A percentile compares a stretch with the other conserved stretches of the same genome.
Evolutionary conservation across 2,797 vertebrate species (phyloP).

Genomic region (Sciaenops ocellatus): DNA sequence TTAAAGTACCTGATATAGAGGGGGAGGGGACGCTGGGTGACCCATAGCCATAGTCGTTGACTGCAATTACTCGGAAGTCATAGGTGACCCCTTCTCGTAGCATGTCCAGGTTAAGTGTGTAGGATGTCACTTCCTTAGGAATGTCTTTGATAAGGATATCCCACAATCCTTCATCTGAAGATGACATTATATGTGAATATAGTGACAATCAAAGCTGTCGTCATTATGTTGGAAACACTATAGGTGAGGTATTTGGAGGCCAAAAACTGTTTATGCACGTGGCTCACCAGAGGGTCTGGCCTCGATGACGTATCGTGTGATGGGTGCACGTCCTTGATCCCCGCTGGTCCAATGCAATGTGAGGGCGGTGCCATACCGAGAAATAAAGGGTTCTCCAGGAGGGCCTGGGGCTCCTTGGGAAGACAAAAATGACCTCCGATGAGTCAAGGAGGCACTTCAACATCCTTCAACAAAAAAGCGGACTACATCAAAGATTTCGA

Average conservation of each 20-base stretch:
- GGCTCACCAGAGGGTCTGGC: slow-evolving; percentile 93
- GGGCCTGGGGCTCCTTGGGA: slow-evolving; percentile 93
- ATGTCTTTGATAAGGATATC: slow-evolving; percentile 99
- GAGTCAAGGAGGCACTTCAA: neutral
- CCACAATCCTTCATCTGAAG: slow-evolving; percentile 96
- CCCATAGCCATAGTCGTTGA: slow-evolving; percentile 97
- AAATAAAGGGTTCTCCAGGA: slow-evolving; percentile 95
- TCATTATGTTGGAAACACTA: neutral
- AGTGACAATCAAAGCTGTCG: neutral
- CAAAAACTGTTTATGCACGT: neutral
- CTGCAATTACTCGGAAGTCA: slow-evolving; percentile 96
- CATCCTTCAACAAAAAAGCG: too few species aligned
- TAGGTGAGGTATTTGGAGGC: neutral
- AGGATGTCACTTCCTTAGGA: slow-evolving; percentile 97
- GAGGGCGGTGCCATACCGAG: slow-evolving; percentile 93
- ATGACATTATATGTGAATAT: neutral
- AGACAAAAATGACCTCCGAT: slow-evolving; percentile 2
- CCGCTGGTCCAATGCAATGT: slow-evolving; percentile 97
- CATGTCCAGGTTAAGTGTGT: slow-evolving; percentile 96
- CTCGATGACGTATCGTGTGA: slow-evolving; percentile 97
- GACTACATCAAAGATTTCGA: neutral
- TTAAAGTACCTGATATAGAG: slow-evolving; percentile 90
- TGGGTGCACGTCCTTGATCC: slow-evolving; percentile 93
- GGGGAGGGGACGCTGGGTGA: slow-evolving; percentile 95
- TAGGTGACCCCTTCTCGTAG: slow-evolving; percentile 95